Base-by-base conservation (phyloP, 1,140 invertebrate species). In the Tetramorium simillimum region DNA sequence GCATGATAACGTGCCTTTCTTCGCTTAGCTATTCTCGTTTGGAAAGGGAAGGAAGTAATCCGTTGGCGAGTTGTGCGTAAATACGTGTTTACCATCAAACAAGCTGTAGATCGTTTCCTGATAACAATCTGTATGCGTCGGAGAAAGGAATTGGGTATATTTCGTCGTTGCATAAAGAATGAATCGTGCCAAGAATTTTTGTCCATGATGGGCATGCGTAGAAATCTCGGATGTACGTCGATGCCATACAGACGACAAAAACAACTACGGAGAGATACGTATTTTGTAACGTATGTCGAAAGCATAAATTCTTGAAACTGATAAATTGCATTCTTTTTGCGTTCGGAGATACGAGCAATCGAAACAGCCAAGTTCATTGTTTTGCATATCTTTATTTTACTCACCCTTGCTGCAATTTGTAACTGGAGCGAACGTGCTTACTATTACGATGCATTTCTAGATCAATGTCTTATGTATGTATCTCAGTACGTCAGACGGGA, bases 391-490 rank as follows among this genome's bases (percentile, higher is more conserved):
- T 84, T 9, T 84, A 43, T 70, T 84, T 28, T 37, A 28, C 46
- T 84, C 18, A 16, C 16, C 10, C 6, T 33, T 21, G 37, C 12
- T 14, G 24, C 69, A 16, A 46, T 49, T 37, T 73, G 14, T 75
- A 75, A 75, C 40, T 24, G 3, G 37, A 43, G n/a, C 33, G n/a
- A 53, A 60, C 33, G 33, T 58, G 63, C 33, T 69, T 40, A 16
- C 24, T n/a, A 40, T 81, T 56, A 70, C 80, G 80, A 37, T 73
- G 40, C 40, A 49, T 49, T 75, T 84, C 69, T 60, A 84, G 80
- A 84, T 84, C 80, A 84, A 75, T 63, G 80, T 84, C 80, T 84
- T 46, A 37, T 21, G 18, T 73, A 82, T 82, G 18, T 73, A 82
- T 82, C 56, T 46, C 37, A 56, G 53, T 58, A 33, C 24, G 51